These are phyloP conservation scores for Apolygus lucorum DNA, from an alignment of 1,140 invertebrate species.

Conservation along the genomic window DNA sequence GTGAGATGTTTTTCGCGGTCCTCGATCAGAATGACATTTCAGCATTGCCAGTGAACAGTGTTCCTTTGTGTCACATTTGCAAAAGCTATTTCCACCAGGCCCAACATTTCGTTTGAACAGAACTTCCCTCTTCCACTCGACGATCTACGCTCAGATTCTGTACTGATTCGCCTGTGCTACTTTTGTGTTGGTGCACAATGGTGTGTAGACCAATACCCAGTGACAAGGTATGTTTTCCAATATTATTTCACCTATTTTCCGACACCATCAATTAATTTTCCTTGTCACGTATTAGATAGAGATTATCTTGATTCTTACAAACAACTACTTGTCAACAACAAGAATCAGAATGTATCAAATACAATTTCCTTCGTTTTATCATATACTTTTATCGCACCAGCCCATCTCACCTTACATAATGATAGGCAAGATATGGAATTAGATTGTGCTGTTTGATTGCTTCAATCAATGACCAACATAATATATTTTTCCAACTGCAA, in stretches of 20 bases:
- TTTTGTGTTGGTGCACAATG: conserved; percentile 11
- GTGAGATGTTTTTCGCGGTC: conserved; percentile 8
- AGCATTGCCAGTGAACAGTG: conserved; percentile 21
- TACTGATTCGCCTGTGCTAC: background rate
- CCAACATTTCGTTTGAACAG: conserved; percentile 12
- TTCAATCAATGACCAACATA: no score
- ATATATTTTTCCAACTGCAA: no score
- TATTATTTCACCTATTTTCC: background rate
- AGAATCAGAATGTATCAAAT: background rate
- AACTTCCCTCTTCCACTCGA: background rate
- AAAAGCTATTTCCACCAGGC: background rate
- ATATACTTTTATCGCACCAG: background rate
- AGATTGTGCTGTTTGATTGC: no score
- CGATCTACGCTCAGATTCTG: background rate
- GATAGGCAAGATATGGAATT: no score
- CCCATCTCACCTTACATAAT: conserved; percentile 16
- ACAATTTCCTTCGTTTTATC: background rate
- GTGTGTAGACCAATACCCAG: conserved; percentile 26
- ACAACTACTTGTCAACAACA: background rate
- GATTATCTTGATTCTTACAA: background rate
- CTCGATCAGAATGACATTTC: conserved; percentile 14
- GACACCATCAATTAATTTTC: no score
- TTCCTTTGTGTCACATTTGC: conserved; percentile 10
- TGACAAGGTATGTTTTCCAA: conserved; percentile 25
- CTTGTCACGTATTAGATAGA: background rate